Conservation (phyloP, 2,113 vertebrate species). For the Lophura nycthemera region DNA sequence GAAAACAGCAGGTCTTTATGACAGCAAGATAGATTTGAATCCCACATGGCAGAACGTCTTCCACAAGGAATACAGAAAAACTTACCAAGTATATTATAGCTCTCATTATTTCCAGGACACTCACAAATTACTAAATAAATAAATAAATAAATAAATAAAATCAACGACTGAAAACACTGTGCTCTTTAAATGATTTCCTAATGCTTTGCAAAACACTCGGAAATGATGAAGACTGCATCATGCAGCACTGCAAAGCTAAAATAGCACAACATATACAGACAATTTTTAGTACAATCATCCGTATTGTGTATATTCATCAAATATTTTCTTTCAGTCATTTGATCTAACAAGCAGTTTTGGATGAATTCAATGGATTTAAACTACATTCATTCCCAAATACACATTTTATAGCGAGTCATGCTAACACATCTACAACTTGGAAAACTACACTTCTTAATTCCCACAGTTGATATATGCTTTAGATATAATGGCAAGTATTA, state of each 20-base stretch:
- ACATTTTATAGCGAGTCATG: neutral
- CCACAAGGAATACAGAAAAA: conserved; percentile 48
- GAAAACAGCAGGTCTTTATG: conserved; percentile 64
- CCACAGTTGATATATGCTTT: neutral
- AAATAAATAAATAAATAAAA: neutral
- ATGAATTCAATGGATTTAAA: neutral
- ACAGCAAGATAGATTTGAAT: conserved; percentile 47
- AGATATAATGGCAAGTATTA: neutral
- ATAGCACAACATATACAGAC: neutral
- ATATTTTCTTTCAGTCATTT: neutral
- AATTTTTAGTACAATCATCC: neutral
- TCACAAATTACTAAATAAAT: neutral
- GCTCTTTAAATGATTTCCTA: neutral
- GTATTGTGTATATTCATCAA: neutral
- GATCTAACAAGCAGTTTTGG: neutral
- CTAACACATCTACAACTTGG: neutral
- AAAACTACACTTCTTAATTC: neutral
- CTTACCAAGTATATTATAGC: neutral
- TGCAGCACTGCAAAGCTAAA: neutral
- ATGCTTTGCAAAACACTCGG: neutral
- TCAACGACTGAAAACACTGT: neutral
- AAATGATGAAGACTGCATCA: neutral
- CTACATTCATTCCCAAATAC: neutral
- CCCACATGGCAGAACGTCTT: conserved; percentile 37
- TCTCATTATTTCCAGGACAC: neutral